These are phyloP conservation scores for Falcaria lacertinaria DNA, from an alignment of 2,888 invertebrate genomes.

Conservation along the genomic window DNA sequence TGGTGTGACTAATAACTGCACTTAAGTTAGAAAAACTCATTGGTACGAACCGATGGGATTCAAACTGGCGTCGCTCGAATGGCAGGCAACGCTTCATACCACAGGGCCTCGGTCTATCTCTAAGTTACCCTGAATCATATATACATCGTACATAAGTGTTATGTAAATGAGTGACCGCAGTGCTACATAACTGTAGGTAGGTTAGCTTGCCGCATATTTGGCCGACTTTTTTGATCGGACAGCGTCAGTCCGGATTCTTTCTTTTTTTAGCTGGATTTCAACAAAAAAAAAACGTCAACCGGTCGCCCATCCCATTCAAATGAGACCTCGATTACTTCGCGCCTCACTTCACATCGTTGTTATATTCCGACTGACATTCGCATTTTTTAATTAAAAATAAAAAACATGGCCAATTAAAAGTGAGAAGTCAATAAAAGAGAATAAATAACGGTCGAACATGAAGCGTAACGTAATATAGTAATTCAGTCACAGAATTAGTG, in stretches of 20 bases:
- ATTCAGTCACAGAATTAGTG: conserved; percentile 30
- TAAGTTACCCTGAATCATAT: no score
- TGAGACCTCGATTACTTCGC: conserved; percentile 53
- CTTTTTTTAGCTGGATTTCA: conserved; percentile 30
- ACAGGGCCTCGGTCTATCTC: no score
- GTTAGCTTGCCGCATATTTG: conserved; percentile 30
- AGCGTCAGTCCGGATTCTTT: conserved; percentile 34
- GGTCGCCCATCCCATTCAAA: conserved; percentile 52
- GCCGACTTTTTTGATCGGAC: conserved; percentile 44
- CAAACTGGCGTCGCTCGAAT: no score
- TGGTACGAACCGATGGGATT: no score
- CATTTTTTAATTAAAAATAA: conserved; percentile 16
- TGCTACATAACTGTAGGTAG: conserved; percentile 20
- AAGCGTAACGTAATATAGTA: conserved; percentile 39
- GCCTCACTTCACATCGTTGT: conserved; percentile 33
- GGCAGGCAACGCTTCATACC: no score
- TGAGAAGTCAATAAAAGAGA: conserved; percentile 35
- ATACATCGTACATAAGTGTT: no score
- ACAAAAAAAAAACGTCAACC: conserved; percentile 44
- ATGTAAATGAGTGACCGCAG: not conserved
- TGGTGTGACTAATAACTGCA: no score
- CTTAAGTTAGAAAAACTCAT: no score
- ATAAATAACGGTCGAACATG: conserved; percentile 25
- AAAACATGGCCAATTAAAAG: conserved; percentile 31
- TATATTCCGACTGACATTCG: conserved; percentile 11